Base-by-base conservation (phyloP, 2,888 invertebrate species). In the Acrobasis repandana region DNA sequence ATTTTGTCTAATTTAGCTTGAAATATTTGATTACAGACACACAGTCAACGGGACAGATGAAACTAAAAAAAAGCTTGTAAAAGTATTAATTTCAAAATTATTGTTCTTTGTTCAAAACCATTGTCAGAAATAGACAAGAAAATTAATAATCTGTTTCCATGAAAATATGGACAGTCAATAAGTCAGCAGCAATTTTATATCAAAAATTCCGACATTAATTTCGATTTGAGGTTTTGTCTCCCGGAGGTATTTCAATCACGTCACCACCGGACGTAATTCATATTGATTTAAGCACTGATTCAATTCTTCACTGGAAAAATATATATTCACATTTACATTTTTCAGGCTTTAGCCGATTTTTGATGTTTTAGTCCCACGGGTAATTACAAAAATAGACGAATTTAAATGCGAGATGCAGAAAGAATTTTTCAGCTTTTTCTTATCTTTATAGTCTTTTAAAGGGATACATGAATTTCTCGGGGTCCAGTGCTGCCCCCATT, bases 241-340 rank as follows among this genome's bases (percentile, higher is more conserved):
- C 38, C 54, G 18, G 36, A 38, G 54, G 18, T 54, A 38, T 54
- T 54, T 54, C 54, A 38, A 54, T 54, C 54, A 54, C 54, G 54
- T 54, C 38, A 38, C 54, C 18, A 43, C 54, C 20, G 14, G 52
- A 36, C 38, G 14, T 54, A 43, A 54, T 54, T 54, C 20, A 38
- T 54, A 54, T 54, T 54, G 54, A 54, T 54, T 54, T 52, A 20
- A 15, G 34, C 20, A 38, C 54, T 43, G 14, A 54, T 54, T 52
- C 16, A 36, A 52, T 52, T 54, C 38, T n/a, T 43, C 43, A 43
- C 14, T 0, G 5, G 43, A 14, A 43, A 43, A 43, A 43, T 14
- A 28, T 14, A 28, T 43, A 43, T 43, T 43, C 14, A 43, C 14
- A 14, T 43, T 11, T 3, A 14, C n/a, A 14, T 14, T 43, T 11